Evolutionary conservation across 2,797 vertebrate species (phyloP), one percentile per base, ranked within the genome.

Genomic region (Coregonus suidteri): DNA sequence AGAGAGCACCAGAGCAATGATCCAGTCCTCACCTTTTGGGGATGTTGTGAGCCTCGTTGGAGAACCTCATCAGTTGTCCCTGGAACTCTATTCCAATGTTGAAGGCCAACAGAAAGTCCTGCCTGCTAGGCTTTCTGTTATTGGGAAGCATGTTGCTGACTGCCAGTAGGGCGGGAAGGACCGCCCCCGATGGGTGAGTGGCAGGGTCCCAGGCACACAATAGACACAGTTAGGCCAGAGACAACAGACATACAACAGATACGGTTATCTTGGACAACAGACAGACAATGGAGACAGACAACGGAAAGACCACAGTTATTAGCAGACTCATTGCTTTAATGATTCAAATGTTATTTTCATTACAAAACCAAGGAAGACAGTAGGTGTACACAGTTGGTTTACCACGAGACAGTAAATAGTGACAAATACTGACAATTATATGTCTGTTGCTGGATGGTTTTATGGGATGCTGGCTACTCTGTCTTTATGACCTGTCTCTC

Each of bases 11-110:
- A 41, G 41, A 41, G 41, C 7, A 62, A 41, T 41, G 41, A 7
- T 41, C 41, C 41, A 41, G 41, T 41, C 41, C 88, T 94, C 85
- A 96, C 96, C 93, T 96, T 80, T 96, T 96, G 13, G 96, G 96
- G 78, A 97, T 97, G 87, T 95, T 88, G 1, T 88, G 87, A 78
- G 96, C 95, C 81, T 97, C 95, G 0, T 86, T 93, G 85, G 96
- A 97, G 91, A 97, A 97, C 78, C 93, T 93, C 95, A 97, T 93
- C 74, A 97, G 93, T 73, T 95, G 91, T 13, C 96, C 96, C 83
- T 97, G 96, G 80, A 97, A 94, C 88, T 97, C 96, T 18, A 96
- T 92, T 72, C 96, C 96, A 16, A 97, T 92, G 0, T 96, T 97
- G 83, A 97, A 97, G 0, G 96, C 96, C 79, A 95, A 86, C 81